These are phyloP conservation scores for Eucriotettix oculatus DNA, from an alignment of 2,888 invertebrate genomes.

Conservation along the genomic window DNA sequence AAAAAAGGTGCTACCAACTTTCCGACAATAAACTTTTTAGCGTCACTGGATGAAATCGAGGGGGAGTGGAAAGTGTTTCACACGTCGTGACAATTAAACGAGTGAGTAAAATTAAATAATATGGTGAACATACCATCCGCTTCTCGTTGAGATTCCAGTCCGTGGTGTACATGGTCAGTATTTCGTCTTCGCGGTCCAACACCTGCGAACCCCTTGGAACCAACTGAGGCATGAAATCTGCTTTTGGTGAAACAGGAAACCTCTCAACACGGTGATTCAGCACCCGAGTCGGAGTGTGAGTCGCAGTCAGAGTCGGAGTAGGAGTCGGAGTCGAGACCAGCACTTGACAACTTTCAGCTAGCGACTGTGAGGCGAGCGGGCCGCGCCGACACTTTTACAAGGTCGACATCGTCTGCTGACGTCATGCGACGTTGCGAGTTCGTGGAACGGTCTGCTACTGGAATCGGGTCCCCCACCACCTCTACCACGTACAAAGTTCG, in stretches of 20 bases:
- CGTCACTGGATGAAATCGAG: too few relatives aligned
- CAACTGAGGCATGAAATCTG: constrained; percentile 10
- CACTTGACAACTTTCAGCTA: background rate
- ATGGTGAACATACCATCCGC: constrained; percentile 3
- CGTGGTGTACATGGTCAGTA: constrained; percentile 6
- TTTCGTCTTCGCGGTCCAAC: constrained; percentile 8
- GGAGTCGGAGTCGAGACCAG: too few relatives aligned
- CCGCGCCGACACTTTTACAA: constrained; percentile 6
- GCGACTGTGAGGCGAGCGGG: constrained; percentile 2
- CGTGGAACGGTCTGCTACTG: constrained; percentile 2
- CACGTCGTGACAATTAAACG: background rate
- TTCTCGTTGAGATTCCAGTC: constrained; percentile 6
- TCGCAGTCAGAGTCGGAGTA: too few relatives aligned
- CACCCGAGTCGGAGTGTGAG: too few relatives aligned
- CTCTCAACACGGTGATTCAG: too few relatives aligned
- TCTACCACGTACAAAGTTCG: too few relatives aligned
- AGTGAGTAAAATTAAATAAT: background rate
- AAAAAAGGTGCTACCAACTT: too few relatives aligned
- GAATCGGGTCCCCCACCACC: too few relatives aligned
- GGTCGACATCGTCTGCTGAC: constrained; percentile 9
- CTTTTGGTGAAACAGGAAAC: too few relatives aligned
- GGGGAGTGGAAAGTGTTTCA: too few relatives aligned
- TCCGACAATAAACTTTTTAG: too few relatives aligned
- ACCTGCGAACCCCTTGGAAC: constrained; percentile 9
- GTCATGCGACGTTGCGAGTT: constrained; percentile 11